Evolutionary conservation across 2,888 invertebrate species (phyloP).

Genomic region (Eretmocerus hayati): DNA sequence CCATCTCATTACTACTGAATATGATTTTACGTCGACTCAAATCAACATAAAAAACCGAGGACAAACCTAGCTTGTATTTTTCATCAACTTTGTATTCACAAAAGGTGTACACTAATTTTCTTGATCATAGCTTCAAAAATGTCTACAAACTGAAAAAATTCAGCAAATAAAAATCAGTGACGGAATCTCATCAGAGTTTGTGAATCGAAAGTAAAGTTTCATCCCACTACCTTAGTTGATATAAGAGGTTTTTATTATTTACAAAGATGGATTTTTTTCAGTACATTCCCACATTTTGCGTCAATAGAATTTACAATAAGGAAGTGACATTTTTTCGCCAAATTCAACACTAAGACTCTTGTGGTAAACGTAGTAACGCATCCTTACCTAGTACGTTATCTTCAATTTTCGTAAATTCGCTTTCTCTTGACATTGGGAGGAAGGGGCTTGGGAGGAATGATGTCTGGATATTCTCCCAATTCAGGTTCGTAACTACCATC

Average conservation of each 20-base stretch:
- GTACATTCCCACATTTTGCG: slow-evolving; percentile 5
- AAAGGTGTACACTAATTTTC: slow-evolving; percentile 14
- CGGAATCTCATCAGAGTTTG: slow-evolving; percentile 1
- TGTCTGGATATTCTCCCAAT: slow-evolving; percentile 66
- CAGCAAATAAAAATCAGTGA: slow-evolving; percentile 7
- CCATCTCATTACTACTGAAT: slow-evolving; percentile 17
- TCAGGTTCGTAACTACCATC: slow-evolving; percentile 67
- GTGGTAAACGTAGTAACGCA: too few relatives aligned
- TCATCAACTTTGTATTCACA: slow-evolving; percentile 25
- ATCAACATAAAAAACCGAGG: slow-evolving; percentile 37
- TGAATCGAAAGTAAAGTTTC: not conserved
- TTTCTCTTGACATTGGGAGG: too few relatives aligned
- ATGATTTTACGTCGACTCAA: slow-evolving; percentile 35
- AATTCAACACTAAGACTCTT: not conserved
- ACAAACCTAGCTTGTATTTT: slow-evolving; percentile 39
- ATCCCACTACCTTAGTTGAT: not conserved
- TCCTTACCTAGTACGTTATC: too few relatives aligned
- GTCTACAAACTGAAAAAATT: slow-evolving; percentile 17
- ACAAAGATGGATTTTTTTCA: slow-evolving; percentile 10
- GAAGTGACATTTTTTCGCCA: not conserved
- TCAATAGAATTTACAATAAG: not conserved
- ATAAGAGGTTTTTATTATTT: slow-evolving; percentile 19
- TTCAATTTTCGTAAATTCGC: not conserved
- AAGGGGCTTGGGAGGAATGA: slow-evolving; percentile 56
- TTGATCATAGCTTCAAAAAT: slow-evolving; percentile 19